Percentiles rank a stretch among this genome's conserved stretches.
Conservation (phyloP, 2,888 invertebrate species). For the Torymus texanus region DNA sequence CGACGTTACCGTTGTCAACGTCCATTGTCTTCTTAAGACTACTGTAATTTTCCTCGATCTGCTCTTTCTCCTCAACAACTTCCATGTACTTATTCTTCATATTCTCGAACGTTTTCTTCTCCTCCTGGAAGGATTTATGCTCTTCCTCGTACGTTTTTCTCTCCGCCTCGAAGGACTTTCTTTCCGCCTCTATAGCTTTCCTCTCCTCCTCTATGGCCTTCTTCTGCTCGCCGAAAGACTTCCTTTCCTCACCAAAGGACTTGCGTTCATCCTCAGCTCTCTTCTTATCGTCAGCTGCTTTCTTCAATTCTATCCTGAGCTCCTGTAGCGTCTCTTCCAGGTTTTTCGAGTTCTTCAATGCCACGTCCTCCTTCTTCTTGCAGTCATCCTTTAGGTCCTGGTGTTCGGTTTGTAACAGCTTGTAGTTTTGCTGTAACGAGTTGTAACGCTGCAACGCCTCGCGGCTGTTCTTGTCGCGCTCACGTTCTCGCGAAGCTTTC, state of each 20-base stretch:
- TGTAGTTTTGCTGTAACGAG: slow-evolving; percentile 70
- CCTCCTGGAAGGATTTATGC: too few species aligned
- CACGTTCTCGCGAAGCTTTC: slow-evolving; percentile 68
- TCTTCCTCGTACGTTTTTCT: too few species aligned
- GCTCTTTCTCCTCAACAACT: slow-evolving; percentile 65
- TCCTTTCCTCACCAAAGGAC: too few species aligned
- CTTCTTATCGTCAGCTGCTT: slow-evolving; percentile 57
- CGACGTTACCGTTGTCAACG: slow-evolving; percentile 62
- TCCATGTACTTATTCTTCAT: slow-evolving; percentile 68
- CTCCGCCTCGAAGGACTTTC: too few species aligned
- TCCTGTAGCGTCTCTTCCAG: slow-evolving; percentile 65
- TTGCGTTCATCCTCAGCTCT: too few species aligned
- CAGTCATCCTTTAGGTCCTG: slow-evolving; percentile 70
- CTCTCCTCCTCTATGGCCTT: too few species aligned
- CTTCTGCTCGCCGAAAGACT: too few species aligned
- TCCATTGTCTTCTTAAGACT: slow-evolving; percentile 62
- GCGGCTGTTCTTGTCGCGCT: slow-evolving; percentile 67
- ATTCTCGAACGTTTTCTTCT: slow-evolving; percentile 64
- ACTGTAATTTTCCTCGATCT: slow-evolving; percentile 66
- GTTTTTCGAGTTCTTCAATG: slow-evolving; percentile 63
- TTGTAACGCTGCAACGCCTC: slow-evolving; percentile 70
- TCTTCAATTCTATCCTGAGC: slow-evolving; percentile 61
- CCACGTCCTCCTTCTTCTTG: slow-evolving; percentile 66
- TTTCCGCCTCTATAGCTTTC: too few species aligned
- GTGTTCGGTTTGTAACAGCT: slow-evolving; percentile 68